Conservation (phyloP, 2,113 vertebrate genomes). For the Zosterops lateralis region DNA sequence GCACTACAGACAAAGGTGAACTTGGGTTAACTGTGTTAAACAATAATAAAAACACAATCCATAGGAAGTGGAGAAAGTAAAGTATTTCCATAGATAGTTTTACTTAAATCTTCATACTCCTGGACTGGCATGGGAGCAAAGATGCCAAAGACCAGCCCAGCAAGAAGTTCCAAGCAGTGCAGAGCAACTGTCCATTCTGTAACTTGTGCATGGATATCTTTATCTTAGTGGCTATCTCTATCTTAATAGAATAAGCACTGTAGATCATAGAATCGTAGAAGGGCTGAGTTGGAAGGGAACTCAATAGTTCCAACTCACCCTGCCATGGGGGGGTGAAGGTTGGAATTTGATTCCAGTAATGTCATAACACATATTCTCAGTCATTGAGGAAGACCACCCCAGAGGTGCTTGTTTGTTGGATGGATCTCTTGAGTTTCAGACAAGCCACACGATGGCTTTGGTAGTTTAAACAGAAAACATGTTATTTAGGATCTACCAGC, state of each 20-base stretch:
- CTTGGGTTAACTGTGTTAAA: not conserved
- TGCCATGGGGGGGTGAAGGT: too few relatives aligned
- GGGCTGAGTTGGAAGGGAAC: not conserved
- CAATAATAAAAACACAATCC: not conserved
- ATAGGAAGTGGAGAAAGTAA: not conserved
- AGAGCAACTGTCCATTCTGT: not conserved
- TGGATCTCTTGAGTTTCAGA: not conserved
- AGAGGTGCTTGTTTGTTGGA: not conserved
- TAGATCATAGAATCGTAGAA: not conserved
- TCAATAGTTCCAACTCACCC: not conserved
- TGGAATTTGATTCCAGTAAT: not conserved
- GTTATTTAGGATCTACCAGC: rapidly evolving
- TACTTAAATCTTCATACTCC: not conserved
- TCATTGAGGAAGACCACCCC: not conserved
- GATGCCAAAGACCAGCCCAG: not conserved
- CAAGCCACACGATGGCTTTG: not conserved
- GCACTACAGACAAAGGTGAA: not conserved
- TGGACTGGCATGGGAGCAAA: not conserved
- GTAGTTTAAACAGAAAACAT: not conserved
- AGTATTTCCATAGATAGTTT: not conserved
- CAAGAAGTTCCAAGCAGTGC: not conserved
- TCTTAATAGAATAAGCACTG: not conserved
- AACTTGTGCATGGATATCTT: not conserved
- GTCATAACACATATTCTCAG: too few relatives aligned
- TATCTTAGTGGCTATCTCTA: not conserved